Conservation (phyloP, 1,140 invertebrate genomes). For the Drosophila pectinifera region DNA sequence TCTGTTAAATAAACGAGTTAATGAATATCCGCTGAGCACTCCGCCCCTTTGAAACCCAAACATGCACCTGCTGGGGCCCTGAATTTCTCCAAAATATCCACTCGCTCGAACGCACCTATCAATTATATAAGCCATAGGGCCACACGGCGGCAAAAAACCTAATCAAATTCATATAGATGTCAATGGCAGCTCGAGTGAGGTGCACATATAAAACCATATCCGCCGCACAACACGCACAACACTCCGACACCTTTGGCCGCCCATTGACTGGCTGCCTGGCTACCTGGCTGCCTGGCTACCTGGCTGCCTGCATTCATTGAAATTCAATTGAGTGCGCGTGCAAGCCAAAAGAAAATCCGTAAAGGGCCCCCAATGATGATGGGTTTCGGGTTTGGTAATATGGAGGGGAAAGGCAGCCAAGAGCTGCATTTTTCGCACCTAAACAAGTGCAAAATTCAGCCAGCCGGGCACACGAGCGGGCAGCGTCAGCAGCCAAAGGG, state of each 20-base stretch:
- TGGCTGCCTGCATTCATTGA: constrained; percentile 59
- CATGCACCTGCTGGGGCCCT: constrained; percentile 10
- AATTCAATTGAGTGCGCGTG: constrained; percentile 78
- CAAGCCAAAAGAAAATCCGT: constrained; percentile 48
- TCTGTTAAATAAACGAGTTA: constrained; percentile 16
- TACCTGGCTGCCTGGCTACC: constrained; percentile 37
- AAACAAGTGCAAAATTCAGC: constrained; percentile 66
- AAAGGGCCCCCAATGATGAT: constrained; percentile 33
- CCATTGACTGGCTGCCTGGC: too few species aligned
- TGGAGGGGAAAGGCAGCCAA: background rate
- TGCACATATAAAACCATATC: background rate
- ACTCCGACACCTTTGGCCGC: constrained; percentile 54
- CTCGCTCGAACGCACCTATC: constrained; percentile 7
- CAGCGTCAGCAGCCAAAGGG: too few species aligned
- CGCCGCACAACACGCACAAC: constrained; percentile 41
- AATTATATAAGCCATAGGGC: constrained; percentile 39
- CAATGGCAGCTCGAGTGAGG: constrained; percentile 41
- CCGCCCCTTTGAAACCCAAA: constrained; percentile 5
- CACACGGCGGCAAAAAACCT: constrained; percentile 34
- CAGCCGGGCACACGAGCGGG: constrained; percentile 21
- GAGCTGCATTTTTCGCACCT: constrained; percentile 58
- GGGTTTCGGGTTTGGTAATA: constrained; percentile 9
- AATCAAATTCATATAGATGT: constrained; percentile 75
- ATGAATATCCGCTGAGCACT: constrained; percentile 8
- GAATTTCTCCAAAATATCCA: constrained; percentile 19